Evolutionary conservation across 2,113 vertebrate species (phyloP), one percentile per base, ranked within the genome.

Genomic region (Tonatia bakeri): DNA sequence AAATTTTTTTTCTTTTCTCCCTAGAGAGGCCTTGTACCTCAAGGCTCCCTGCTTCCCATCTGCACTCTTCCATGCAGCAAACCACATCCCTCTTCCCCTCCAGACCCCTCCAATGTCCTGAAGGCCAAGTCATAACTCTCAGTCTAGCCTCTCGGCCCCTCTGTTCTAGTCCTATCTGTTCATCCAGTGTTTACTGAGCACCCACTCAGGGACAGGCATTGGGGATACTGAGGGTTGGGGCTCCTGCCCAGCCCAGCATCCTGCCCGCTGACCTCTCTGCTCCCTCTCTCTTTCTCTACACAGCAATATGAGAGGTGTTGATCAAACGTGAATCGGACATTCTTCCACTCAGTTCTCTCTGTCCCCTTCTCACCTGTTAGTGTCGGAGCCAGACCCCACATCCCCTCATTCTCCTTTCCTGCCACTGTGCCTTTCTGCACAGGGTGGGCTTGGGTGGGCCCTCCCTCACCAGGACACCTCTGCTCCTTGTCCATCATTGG

Each of bases 371-470:
- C 14, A 26, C 31, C 17, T 31, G 17, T 85, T 38, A 1, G 2
- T 45, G 43, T 79, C 36, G 26, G 31, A 94, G 28, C 9, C 15
- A 7, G 24, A 3, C 31, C 67, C 13, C 26, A 20, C 5, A 5
- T 24, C 47, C 36, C 65, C 1, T 43, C 38, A 3, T 31, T 70
- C 45, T 16, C 10, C n/a, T 36, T 3, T 40, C 59, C 73, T 28
- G 7, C 47, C 47, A 1, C 14, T 8, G 1, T 33, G 64, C 69
- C 52, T 76, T 54, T n/a, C n/a, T 69, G 88, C n/a, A 17, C 1
- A 4, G 17, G 33, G 52, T 3, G 56, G 5, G 0, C 9, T 47
- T 16, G 17, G 33, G 52, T 3, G 56, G 5, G 0, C 9, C 54
- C 20, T 36, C 40, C 75, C 31, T n/a, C 47, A 6, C 38, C 36